A percentile compares a stretch with the other conserved stretches of the same genome.
phyloP scores from a whole-genome alignment of 2,113 vertebrate species.

The Hyla sarda region DNA sequence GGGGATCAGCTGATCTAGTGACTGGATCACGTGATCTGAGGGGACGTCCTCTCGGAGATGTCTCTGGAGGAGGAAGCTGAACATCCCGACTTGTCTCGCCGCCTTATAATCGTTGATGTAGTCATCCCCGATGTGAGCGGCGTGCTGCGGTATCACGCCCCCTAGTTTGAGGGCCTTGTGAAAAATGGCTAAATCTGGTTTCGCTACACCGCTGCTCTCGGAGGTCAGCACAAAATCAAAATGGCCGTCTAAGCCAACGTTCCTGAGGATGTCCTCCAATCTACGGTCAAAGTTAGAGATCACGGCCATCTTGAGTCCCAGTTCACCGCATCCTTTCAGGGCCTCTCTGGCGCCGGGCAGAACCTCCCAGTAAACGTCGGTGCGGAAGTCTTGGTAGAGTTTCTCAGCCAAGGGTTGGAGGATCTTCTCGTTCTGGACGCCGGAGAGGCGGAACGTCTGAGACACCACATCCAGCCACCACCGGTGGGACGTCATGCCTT shows the following conservation, averaged over 20 bases:
- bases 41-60: slow-evolving; percentile 60
- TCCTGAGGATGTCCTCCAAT: slow-evolving; percentile 77
- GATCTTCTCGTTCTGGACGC: slow-evolving; percentile 71
- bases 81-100: slow-evolving; percentile 81
- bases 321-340: slow-evolving; percentile 73
- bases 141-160: slow-evolving; percentile 62
- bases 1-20: slow-evolving; percentile 67
- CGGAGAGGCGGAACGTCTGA: slow-evolving; percentile 80
- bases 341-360: slow-evolving; percentile 78
- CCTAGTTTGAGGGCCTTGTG: slow-evolving; percentile 74
- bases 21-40: slow-evolving; percentile 68
- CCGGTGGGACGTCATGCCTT: slow-evolving; percentile 78
- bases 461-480: slow-evolving; percentile 86
- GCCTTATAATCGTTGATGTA: slow-evolving; percentile 84
- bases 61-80: slow-evolving; percentile 77
- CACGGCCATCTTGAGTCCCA: slow-evolving; percentile 81
- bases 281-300: slow-evolving; percentile 92
- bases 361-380: slow-evolving; percentile 80
- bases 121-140: slow-evolving; percentile 85
- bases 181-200: slow-evolving; percentile 84
- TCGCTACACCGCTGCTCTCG: slow-evolving; percentile 79
- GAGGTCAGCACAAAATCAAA: slow-evolving; percentile 90
- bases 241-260: slow-evolving; percentile 76
- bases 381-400: slow-evolving; percentile 82
- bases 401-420: slow-evolving; percentile 73